A percentile compares a stretch with the other conserved stretches of the same genome.
These are phyloP conservation scores for Epizoanthus rinbou DNA, from an alignment of 92 coral and sea anemone species.

Conservation along the genomic window DNA sequence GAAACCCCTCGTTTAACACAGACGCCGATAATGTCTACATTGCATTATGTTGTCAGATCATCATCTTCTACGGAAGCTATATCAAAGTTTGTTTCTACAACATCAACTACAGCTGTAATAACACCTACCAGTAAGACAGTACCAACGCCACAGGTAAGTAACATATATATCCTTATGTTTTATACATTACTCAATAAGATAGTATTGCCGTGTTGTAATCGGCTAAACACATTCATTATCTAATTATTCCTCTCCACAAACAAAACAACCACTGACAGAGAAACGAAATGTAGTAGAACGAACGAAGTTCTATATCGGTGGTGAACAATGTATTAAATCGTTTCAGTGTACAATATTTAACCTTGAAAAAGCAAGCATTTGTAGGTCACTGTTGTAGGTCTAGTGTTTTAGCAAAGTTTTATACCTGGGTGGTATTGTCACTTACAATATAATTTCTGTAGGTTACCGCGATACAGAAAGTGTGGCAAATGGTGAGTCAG, in stretches of 20 bases:
- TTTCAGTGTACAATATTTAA: no score
- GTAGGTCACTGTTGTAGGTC: no score
- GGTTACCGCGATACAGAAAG: slow-evolving; percentile 23
- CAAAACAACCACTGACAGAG: no score
- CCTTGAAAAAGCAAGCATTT: no score
- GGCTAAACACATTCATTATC: no score
- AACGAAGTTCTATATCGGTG: no score
- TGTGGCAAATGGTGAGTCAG: slow-evolving; percentile 15
- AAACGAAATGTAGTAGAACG: no score
- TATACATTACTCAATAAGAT: background rate
- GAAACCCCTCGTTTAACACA: background rate
- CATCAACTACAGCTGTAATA: background rate
- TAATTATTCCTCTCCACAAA: no score
- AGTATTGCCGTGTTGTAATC: no score
- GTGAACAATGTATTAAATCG: no score
- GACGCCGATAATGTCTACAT: background rate
- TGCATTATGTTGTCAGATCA: background rate
- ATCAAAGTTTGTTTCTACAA: background rate
- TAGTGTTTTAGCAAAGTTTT: no score
- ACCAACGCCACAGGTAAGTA: slow-evolving; percentile 18
- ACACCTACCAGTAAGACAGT: background rate
- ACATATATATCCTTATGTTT: background rate
- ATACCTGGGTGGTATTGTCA: background rate
- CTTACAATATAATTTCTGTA: background rate
- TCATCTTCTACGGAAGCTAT: background rate